These are phyloP conservation scores for Hoplostethus mediterraneus DNA, from an alignment of 2,797 vertebrate species.

Conservation along the genomic window DNA sequence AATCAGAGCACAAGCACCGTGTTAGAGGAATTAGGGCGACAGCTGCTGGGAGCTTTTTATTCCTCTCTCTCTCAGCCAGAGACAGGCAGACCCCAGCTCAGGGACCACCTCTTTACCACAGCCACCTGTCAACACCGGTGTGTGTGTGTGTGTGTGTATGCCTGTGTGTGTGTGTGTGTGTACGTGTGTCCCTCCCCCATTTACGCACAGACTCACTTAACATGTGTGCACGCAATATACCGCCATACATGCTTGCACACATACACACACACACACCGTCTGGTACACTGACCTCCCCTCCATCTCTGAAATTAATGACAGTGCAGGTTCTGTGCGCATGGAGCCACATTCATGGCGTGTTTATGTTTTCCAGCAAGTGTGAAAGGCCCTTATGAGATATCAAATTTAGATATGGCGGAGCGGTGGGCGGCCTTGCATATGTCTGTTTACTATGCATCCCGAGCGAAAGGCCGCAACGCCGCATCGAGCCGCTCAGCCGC, in stretches of 20 bases:
- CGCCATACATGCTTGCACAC: slow-evolving; percentile 42
- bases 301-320: slow-evolving; percentile 76
- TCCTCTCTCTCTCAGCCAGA: slow-evolving; percentile 80
- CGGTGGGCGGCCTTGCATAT: slow-evolving; percentile 70
- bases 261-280: slow-evolving; percentile 60
- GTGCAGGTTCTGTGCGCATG: slow-evolving; percentile 69
- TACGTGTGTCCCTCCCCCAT: slow-evolving; percentile 31
- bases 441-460: slow-evolving; percentile 70
- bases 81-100: slow-evolving; percentile 82
- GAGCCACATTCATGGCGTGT: slow-evolving; percentile 51
- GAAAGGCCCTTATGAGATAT: slow-evolving; percentile 74
- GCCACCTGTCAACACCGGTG: slow-evolving; percentile 83
- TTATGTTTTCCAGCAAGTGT: slow-evolving; percentile 70
- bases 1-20: slow-evolving; percentile 98
- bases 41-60: slow-evolving; percentile 91
- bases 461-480: slow-evolving; percentile 37
- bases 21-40: slow-evolving; percentile 97
- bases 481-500: slow-evolving; percentile 32
- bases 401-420: slow-evolving; percentile 72
- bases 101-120: slow-evolving; percentile 85
- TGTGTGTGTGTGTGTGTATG: slow-evolving; percentile 26
- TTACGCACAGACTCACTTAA: slow-evolving; percentile 43
- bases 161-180: slow-evolving; percentile 28
- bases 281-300: slow-evolving; percentile 73
- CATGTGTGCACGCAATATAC: slow-evolving; percentile 48